Conservation (phyloP, 1,140 invertebrate genomes). For the Danaus plexippus region DNA sequence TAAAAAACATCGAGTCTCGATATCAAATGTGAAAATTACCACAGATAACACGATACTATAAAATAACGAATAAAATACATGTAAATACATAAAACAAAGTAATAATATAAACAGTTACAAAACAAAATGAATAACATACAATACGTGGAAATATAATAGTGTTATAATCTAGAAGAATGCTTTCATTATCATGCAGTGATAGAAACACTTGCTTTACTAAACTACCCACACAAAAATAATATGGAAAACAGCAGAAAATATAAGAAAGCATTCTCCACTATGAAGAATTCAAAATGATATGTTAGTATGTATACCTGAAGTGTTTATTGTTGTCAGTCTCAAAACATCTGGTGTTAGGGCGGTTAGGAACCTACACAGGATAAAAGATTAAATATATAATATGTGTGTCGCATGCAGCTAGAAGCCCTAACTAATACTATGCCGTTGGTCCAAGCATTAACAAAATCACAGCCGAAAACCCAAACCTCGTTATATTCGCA, state of each 20-base stretch:
- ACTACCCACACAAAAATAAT: conserved; percentile 30
- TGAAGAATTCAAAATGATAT: conserved; percentile 32
- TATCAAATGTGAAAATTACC: no score
- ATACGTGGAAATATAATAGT: conserved; percentile 23
- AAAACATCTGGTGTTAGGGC: conserved; percentile 71
- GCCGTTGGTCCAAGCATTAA: conserved; percentile 63
- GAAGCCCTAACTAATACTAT: conserved; percentile 21
- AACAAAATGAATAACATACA: conserved; percentile 18
- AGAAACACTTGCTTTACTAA: conserved; percentile 18
- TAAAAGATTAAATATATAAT: conserved; percentile 25
- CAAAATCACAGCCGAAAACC: conserved; percentile 39
- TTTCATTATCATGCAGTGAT: conserved; percentile 53
- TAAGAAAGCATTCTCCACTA: conserved; percentile 67
- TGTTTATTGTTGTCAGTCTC: conserved; percentile 71
- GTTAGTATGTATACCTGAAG: conserved; percentile 65
- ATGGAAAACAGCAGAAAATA: conserved; percentile 30
- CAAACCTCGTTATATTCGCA: conserved; percentile 29
- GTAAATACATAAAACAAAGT: conserved; percentile 13
- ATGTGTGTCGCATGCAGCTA: conserved; percentile 4
- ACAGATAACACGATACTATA: no score
- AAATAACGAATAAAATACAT: not conserved
- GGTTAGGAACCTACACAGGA: conserved; percentile 68
- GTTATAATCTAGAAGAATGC: conserved; percentile 58
- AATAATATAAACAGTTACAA: conserved; percentile 17
- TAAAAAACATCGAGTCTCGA: no score